A percentile compares a stretch with the other conserved stretches of the same genome.
phyloP scores from a whole-genome alignment of 2,113 vertebrate genomes.

The Sinocyclocheilus maitianheensis region DNA sequence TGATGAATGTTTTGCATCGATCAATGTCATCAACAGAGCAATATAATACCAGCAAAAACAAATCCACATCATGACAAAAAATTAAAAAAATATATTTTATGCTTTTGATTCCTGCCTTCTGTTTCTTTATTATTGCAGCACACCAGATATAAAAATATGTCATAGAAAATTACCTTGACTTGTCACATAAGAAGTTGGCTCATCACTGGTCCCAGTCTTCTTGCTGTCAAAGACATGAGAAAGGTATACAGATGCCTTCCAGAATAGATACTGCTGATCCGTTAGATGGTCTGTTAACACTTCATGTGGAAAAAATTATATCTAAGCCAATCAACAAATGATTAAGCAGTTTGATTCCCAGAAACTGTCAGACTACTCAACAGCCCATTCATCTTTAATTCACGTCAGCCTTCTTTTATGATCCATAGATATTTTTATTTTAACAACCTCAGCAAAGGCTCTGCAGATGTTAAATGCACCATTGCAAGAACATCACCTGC shows the following conservation, averaged over 20 bases:
- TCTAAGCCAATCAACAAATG: conserved; percentile 5
- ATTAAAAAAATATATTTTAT: conserved; percentile 55
- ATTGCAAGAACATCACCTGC: background rate
- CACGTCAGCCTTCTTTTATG: background rate
- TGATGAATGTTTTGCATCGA: conserved; percentile 69
- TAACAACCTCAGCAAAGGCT: background rate
- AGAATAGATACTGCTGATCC: background rate
- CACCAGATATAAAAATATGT: background rate
- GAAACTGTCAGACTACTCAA: background rate
- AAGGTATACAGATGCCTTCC: background rate
- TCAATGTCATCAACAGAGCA: conserved; percentile 64
- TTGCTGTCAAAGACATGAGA: no score
- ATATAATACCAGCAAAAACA: conserved; percentile 36
- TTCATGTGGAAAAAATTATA: background rate
- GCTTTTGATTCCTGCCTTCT: conserved; percentile 12
- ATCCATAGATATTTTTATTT: background rate
- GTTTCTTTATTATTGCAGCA: background rate
- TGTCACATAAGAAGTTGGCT: background rate
- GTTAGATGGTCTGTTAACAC: background rate
- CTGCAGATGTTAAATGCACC: background rate
- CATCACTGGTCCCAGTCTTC: background rate
- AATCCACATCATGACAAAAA: conserved; percentile 45
- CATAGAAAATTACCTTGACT: background rate
- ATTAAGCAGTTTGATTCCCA: conserved; percentile 4
- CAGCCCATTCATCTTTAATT: background rate